Conservation (phyloP, 1,140 invertebrate species). For the Panulirus ornatus region DNA sequence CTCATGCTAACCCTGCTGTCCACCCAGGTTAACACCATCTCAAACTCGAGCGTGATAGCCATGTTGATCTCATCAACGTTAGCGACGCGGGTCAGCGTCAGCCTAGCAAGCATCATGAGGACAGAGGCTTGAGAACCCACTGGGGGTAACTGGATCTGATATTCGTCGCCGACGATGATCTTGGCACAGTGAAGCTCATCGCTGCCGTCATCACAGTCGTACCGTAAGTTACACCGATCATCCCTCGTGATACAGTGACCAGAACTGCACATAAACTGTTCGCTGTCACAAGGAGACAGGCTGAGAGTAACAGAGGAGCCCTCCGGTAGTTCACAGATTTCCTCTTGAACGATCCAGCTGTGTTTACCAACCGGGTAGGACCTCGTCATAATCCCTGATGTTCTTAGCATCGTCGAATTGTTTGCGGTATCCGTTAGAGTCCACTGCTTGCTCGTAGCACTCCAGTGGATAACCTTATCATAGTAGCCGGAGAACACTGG, state of each 20-base stretch:
- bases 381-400: background rate
- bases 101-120: constrained; percentile 5
- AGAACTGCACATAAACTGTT: constrained; percentile 50
- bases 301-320: background rate
- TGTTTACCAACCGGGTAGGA: constrained; percentile 48
- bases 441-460: background rate
- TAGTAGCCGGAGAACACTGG: constrained; percentile 43
- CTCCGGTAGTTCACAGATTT: constrained; percentile 23
- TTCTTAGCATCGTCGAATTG: constrained; percentile 18
- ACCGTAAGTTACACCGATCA: constrained; percentile 43
- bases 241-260: constrained; percentile 16
- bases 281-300: constrained; percentile 4
- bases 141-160: constrained; percentile 51
- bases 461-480: constrained; percentile 17
- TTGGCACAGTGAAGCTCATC: constrained; percentile 31
- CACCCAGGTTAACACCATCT: constrained; percentile 35
- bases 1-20: constrained; percentile 41
- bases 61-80: constrained; percentile 56
- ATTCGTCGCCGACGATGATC: constrained; percentile 24
- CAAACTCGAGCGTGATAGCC: constrained; percentile 62
- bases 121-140: background rate
- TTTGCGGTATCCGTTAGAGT: background rate
- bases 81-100: constrained; percentile 50
- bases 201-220: constrained; percentile 53
- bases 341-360: background rate